Evolutionary conservation across 1,140 invertebrate species (phyloP).

Genomic region (Cepaea nemoralis): DNA sequence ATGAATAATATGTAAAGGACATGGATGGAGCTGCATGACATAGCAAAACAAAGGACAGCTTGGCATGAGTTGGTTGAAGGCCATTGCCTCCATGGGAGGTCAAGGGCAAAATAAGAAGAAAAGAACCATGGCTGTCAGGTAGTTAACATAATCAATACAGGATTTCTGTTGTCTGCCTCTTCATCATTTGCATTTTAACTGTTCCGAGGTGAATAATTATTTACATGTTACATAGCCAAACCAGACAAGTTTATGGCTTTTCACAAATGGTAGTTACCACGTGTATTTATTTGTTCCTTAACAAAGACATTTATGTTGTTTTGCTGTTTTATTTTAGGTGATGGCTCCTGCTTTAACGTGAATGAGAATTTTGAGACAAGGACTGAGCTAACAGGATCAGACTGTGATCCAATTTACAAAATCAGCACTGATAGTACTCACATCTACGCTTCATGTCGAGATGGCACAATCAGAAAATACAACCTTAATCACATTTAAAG

Average conservation of each 20-base stretch:
- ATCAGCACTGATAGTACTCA: constrained; percentile 59
- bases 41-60: too few species aligned
- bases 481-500: constrained; percentile 43
- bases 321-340: constrained; percentile 73
- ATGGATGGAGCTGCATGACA: too few species aligned
- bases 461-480: constrained; percentile 71
- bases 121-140: too few species aligned
- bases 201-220: too few species aligned
- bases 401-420: constrained; percentile 76
- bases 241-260: not conserved
- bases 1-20: too few species aligned
- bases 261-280: not conserved
- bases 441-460: constrained; percentile 70
- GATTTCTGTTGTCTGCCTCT: too few species aligned
- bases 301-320: not conserved
- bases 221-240: not conserved
- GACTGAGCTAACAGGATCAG: constrained; percentile 78
- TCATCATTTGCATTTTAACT: too few species aligned
- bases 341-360: constrained; percentile 76
- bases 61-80: too few species aligned
- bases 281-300: not conserved
- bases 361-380: constrained; percentile 69
- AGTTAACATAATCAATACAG: too few species aligned
- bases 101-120: too few species aligned
- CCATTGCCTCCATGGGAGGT: too few species aligned